Evolutionary conservation across 37 sponge, comb jelly and placozoan genomes (phyloP).

Genomic region (Haliclona indistincta): DNA sequence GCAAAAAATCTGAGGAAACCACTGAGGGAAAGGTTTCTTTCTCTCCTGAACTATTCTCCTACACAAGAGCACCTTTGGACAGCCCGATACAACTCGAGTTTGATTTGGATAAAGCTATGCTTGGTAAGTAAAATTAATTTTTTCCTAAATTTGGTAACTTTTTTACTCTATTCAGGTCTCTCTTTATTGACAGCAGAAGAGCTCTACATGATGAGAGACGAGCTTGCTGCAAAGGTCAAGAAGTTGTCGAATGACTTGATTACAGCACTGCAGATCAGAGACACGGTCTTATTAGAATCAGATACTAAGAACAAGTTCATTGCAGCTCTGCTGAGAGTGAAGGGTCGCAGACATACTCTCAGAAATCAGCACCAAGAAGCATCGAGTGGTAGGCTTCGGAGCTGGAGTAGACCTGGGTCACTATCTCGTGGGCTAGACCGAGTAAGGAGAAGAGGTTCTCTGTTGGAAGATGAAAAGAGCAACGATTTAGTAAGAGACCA

Average conservation of each 20-base stretch:
- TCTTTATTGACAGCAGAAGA: slow-evolving; percentile 46
- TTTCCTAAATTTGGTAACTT: background rate
- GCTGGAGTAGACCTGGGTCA: background rate
- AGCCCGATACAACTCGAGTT: slow-evolving; percentile 64
- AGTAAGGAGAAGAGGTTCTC: background rate
- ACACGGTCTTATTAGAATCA: slow-evolving; percentile 12
- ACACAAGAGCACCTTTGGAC: background rate
- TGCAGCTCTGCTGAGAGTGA: slow-evolving; percentile 57
- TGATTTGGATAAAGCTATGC: slow-evolving; percentile 36
- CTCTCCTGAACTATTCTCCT: slow-evolving; percentile 29
- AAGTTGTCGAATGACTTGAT: slow-evolving; percentile 52
- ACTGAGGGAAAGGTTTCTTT: background rate
- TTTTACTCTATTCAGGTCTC: slow-evolving; percentile 40
- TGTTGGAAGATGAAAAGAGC: background rate
- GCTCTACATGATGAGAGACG: slow-evolving; percentile 48
- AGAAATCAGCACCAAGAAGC: background rate
- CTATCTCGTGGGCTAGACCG: background rate
- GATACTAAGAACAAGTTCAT: slow-evolving; percentile 72
- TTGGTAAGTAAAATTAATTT: slow-evolving; percentile 28
- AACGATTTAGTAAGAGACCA: background rate
- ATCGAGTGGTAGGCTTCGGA: too few species aligned
- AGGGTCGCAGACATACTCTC: slow-evolving; percentile 11
- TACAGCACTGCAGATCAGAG: slow-evolving; percentile 39
- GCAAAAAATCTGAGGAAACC: background rate
- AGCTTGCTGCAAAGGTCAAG: slow-evolving; percentile 60